A percentile compares a stretch with the other conserved stretches of the same genome.
These are phyloP conservation scores for Stercorarius parasiticus DNA, from an alignment of 2,113 vertebrate species.

Conservation along the genomic window DNA sequence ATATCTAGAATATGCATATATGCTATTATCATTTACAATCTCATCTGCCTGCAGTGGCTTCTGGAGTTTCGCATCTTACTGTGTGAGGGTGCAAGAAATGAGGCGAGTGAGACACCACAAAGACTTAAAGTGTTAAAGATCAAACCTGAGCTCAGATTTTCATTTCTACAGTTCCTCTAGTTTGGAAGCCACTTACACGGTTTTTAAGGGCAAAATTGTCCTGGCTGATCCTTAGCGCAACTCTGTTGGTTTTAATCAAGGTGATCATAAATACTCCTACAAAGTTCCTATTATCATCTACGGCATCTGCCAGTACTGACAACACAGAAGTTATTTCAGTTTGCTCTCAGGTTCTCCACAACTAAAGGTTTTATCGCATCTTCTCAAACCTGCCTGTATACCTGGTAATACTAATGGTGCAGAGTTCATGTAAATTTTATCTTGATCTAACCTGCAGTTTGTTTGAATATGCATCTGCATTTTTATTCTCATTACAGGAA, in stretches of 20 bases:
- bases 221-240: neutral
- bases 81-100: neutral
- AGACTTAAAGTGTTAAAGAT: neutral
- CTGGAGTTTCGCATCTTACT: neutral
- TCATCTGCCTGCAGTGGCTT: neutral
- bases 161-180: neutral
- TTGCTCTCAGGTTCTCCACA: neutral
- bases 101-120: neutral
- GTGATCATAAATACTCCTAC: neutral
- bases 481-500: neutral
- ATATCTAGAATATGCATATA: neutral
- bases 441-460: neutral
- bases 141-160: neutral
- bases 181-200: neutral
- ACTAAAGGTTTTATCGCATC: neutral
- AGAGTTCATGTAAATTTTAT: neutral
- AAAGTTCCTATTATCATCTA: neutral
- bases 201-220: neutral
- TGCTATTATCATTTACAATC: neutral
- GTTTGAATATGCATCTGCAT: neutral
- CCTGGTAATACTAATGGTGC: neutral
- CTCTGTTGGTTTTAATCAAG: neutral
- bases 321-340: neutral
- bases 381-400: neutral
- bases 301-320: neutral